These are phyloP conservation scores for Antennarius striatus DNA, from an alignment of 2,113 vertebrate species.

Conservation along the genomic window DNA sequence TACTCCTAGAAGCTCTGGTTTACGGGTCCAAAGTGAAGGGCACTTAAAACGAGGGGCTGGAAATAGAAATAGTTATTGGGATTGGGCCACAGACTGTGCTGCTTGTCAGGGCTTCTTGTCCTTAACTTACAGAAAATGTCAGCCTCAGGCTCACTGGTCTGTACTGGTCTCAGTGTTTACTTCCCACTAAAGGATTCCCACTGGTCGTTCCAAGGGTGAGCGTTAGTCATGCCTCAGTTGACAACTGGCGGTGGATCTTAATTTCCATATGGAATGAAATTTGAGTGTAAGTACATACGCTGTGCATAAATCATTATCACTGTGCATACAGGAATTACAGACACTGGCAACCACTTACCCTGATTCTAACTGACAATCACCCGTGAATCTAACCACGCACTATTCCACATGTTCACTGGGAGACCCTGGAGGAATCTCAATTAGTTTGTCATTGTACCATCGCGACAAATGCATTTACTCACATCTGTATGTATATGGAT, in stretches of 20 bases:
- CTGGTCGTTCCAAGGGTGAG: too few species aligned
- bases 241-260: constrained; percentile 11
- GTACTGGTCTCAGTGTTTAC: too few species aligned
- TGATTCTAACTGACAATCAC: not conserved
- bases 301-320: not conserved
- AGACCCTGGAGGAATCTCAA: not conserved
- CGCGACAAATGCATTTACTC: not conserved
- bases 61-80: too few species aligned
- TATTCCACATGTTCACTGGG: not conserved
- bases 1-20: too few species aligned
- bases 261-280: not conserved
- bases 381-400: not conserved
- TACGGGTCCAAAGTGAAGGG: too few species aligned
- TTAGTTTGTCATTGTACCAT: not conserved
- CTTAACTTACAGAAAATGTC: too few species aligned
- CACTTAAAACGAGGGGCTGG: too few species aligned
- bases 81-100: too few species aligned
- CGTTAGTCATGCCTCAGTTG: constrained; percentile 34
- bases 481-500: not conserved
- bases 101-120: too few species aligned
- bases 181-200: too few species aligned
- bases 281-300: not conserved
- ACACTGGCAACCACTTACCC: not conserved
- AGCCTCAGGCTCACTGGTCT: too few species aligned
- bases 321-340: not conserved